Evolutionary conservation across 2,797 vertebrate genomes (phyloP), one percentile per base, ranked within the genome.

Genomic region (Enteromius fasciolatus): DNA sequence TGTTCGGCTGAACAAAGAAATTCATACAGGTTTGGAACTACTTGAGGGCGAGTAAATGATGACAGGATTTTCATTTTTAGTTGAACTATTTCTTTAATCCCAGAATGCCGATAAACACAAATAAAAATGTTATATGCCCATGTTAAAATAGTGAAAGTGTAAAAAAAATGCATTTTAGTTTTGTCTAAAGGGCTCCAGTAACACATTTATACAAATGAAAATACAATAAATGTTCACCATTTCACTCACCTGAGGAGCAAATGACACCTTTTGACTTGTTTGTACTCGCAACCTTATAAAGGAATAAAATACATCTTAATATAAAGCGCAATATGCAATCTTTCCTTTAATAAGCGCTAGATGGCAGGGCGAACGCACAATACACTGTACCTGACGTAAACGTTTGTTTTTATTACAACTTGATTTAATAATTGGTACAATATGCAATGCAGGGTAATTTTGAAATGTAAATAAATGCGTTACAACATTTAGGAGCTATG

Each of bases 241-340:
- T 75, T 64, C 44, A 83, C 86, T 87, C 70, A 95, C 95, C 94
- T 90, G 95, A 96, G 61, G 94, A 87, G 87, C 94, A 96, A 63
- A 95, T 78, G 0, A 96, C 89, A 86, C 94, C 94, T 87, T 86
- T 92, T 12, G 92, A 93, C 17, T 87, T 70, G 5, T 68, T 77
- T 74, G 81, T 25, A 54, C 9, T 83, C 70, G 90, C 89, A 5
- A 94, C 87, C 94, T 95, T 88, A 50, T 72, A 48, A 46, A 59
- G 59, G n/a, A 80, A 68, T 67, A 31, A 4, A 44, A 1, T 18
- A 20, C 54, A 20, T 28, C 2, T 18, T 1, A 12, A 50, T 15
- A 12, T 36, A 25, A 57, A 61, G 1, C 28, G 31, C 54, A 66
- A 25, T 67, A 31, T 41, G 17, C 48, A 23, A 28, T 61, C 10